Base-by-base conservation (phyloP, 1,140 invertebrate genomes). In the Hypsibius dujardini region DNA sequence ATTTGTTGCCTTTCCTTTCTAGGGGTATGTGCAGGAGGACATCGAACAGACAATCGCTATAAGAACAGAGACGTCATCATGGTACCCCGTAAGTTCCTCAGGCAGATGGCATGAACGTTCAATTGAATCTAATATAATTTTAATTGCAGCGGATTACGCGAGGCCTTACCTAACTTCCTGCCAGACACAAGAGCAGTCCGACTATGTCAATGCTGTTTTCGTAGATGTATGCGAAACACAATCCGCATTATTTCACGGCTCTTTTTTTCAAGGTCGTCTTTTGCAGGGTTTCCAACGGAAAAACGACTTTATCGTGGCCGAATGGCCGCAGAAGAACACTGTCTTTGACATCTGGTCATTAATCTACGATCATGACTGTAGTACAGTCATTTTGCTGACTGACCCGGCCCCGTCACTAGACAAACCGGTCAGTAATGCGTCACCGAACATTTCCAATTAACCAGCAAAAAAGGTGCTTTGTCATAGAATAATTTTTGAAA, bases 121-220 rank as follows among this genome's bases (percentile, higher is more conserved):
- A 2, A 73, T 70, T 73, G 1, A 47, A 69, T 1, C 12, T 72
- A 45, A 28, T 14, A 56, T 59, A 71, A 69, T 47, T 46, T 70
- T 74, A 71, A 85, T 78, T 84, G 72, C 81, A 92, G 92, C 93
- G 75, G 95, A 98, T 77, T 93, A 98, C 78, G 96, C 93, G 77
- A 85, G 95, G 69, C 95, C 95, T 40, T 98, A 98, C 79, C 82
- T 98, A 73, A 92, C 91, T 71, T 96, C 93, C 74, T 92, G 95
- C 79, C 95, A 98, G 84, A 93, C 91, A 71, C 95, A 95, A 79
- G 92, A 87, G 79, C 93, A 88, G 78, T 97, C 95, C 1, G 93
- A 97, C 81, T 98, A 97, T 80, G 97, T 98, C 75, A 98, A 98
- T 80, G 93, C 95, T 46, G 93, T 98, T 1, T 97, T 96, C 79